These are phyloP conservation scores for Episyrphus balteatus DNA, from an alignment of 1,140 invertebrate genomes.

Conservation along the genomic window DNA sequence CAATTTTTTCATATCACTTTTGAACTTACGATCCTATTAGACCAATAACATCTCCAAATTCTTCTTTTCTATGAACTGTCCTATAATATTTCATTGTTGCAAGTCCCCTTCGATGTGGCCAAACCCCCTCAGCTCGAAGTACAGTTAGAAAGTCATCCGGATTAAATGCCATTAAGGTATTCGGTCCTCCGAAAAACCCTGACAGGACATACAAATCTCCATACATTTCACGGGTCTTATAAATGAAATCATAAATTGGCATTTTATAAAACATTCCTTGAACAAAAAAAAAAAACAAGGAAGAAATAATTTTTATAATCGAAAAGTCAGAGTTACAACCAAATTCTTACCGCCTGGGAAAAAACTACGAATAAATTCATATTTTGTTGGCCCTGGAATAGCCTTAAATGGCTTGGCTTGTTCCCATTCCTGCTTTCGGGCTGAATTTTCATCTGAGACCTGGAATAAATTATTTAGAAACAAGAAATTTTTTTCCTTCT, in stretches of 20 bases:
- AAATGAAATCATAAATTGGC: constrained; percentile 9
- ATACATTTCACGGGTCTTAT: constrained; percentile 5
- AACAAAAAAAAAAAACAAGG: too few species aligned
- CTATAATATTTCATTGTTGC: constrained; percentile 1
- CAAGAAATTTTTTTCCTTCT: too few species aligned
- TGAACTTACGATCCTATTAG: background rate
- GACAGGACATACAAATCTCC: background rate
- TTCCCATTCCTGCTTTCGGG: constrained; percentile 1
- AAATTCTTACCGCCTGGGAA: constrained; percentile 26
- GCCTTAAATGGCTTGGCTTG: constrained; percentile 8
- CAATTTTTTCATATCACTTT: too few species aligned
- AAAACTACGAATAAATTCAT: constrained; percentile 3
- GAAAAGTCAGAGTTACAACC: too few species aligned
- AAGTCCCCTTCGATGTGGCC: constrained; percentile 5
- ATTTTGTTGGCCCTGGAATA: constrained; percentile 8
- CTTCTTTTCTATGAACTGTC: background rate
- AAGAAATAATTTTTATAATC: background rate
- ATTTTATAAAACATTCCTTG: constrained; percentile 11
- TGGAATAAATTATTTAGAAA: too few species aligned
- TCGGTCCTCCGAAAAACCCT: background rate
- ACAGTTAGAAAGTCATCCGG: background rate
- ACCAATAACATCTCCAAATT: background rate
- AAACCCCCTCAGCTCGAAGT: background rate
- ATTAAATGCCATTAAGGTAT: background rate
- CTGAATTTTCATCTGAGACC: too few species aligned